Evolutionary conservation across 35 echinoderm and acorn worm genomes (phyloP).

Genomic region (Ptychodera flava): DNA sequence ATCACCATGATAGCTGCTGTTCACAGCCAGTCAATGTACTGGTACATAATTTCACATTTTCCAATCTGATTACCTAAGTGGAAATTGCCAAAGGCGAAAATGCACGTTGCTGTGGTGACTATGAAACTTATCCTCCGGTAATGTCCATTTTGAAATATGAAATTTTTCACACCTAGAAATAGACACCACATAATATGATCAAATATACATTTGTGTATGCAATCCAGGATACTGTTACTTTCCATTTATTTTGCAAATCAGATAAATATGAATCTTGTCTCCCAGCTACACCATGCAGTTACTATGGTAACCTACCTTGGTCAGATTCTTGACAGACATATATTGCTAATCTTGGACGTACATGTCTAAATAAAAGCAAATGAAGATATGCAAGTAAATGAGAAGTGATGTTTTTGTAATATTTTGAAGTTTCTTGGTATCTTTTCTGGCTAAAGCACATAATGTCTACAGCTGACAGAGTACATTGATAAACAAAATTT

Average conservation of each 20-base stretch:
- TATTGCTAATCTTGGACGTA: conserved; percentile 83
- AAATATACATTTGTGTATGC: no score
- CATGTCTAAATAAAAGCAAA: conserved; percentile 62
- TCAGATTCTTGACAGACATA: conserved; percentile 98
- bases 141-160: neutral
- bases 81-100: no score
- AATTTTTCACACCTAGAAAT: neutral
- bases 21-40: no score
- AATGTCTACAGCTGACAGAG: neutral
- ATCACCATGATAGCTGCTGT: no score
- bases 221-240: no score
- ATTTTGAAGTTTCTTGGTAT: neutral
- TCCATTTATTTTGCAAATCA: no score
- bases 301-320: conserved; percentile 57
- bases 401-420: neutral
- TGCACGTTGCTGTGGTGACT: no score
- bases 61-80: no score
- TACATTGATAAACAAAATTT: neutral
- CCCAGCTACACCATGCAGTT: no score
- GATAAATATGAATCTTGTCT: no score
- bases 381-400: neutral
- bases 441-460: neutral
- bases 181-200: neutral
- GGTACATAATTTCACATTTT: no score
- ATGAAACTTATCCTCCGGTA: neutral